phyloP scores from a whole-genome alignment of 2,113 vertebrate species.

The Ammodytes dubius region DNA sequence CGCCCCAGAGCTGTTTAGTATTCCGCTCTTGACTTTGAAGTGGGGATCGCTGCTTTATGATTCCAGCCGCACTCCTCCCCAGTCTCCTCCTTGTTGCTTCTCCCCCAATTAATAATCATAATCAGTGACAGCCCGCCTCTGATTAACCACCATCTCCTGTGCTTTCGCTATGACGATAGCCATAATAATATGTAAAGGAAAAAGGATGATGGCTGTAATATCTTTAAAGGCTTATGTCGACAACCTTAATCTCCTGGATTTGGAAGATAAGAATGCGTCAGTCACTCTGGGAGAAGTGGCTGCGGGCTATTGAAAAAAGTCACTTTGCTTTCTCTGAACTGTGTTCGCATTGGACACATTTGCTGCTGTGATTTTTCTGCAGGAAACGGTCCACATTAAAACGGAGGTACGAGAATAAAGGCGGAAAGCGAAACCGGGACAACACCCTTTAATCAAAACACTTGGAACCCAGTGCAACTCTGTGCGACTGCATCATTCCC shows the following conservation, averaged over 20 bases:
- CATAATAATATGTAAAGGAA: conserved; percentile 64
- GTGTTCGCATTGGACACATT: conserved; percentile 7
- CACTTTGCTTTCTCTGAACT: not conserved
- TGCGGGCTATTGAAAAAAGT: conserved; percentile 19
- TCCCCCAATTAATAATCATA: conserved; percentile 58
- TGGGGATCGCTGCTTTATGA: conserved; percentile 8
- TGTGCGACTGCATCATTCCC: not conserved
- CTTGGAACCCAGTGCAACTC: conserved; percentile 25
- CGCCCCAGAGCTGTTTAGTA: conserved; percentile 34
- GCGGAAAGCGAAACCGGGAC: conserved; percentile 57
- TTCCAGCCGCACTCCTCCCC: conserved; percentile 18
- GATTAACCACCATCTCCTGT: conserved; percentile 38
- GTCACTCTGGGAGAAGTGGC: conserved; percentile 34
- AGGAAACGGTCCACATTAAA: conserved; percentile 36
- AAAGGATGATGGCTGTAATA: conserved; percentile 50
- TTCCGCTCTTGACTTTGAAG: conserved; percentile 49
- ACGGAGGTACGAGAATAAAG: conserved; percentile 76
- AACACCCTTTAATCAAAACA: conserved; percentile 74
- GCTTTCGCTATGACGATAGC: conserved; percentile 11
- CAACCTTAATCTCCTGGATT: conserved; percentile 55
- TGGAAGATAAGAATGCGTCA: conserved; percentile 45
- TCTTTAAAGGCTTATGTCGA: conserved; percentile 55
- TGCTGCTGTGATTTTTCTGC: conserved; percentile 10
- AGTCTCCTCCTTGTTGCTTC: conserved; percentile 18
- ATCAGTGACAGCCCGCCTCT: conserved; percentile 56